These are phyloP conservation scores for Xerus rutilus DNA, from an alignment of 2,797 vertebrate species.

Conservation along the genomic window DNA sequence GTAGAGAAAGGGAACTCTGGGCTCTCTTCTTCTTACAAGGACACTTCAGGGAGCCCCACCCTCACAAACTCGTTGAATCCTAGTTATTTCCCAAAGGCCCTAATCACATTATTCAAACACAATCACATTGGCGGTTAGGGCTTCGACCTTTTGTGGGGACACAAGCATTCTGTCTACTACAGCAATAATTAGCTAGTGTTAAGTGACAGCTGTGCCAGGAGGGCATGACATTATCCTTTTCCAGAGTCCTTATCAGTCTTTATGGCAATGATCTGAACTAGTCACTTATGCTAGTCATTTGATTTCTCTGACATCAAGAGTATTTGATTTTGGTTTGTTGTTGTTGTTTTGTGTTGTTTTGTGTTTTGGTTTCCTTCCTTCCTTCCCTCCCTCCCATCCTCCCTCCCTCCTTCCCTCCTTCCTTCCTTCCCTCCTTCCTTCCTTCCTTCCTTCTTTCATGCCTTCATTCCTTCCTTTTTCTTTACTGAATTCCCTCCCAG, in stretches of 20 bases:
- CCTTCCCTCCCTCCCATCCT: too few species aligned
- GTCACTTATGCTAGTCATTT: neutral
- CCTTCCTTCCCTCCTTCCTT: too few species aligned
- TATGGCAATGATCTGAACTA: neutral
- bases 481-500: neutral
- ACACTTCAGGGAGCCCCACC: neutral
- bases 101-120: neutral
- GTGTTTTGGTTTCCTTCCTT: too few species aligned
- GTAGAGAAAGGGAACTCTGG: neutral
- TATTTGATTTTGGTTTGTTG: neutral
- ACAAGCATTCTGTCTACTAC: neutral
- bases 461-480: too few species aligned
- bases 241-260: neutral
- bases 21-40: neutral
- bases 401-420: too few species aligned
- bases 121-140: neutral
- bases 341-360: too few species aligned
- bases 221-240: neutral
- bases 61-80: neutral
- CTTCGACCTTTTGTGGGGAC: neutral
- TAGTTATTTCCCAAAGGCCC: neutral
- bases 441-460: too few species aligned
- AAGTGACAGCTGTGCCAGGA: neutral
- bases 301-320: neutral
- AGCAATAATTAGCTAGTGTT: neutral